These are phyloP conservation scores for Suricata suricatta DNA, from an alignment of 2,113 vertebrate genomes.

Conservation along the genomic window DNA sequence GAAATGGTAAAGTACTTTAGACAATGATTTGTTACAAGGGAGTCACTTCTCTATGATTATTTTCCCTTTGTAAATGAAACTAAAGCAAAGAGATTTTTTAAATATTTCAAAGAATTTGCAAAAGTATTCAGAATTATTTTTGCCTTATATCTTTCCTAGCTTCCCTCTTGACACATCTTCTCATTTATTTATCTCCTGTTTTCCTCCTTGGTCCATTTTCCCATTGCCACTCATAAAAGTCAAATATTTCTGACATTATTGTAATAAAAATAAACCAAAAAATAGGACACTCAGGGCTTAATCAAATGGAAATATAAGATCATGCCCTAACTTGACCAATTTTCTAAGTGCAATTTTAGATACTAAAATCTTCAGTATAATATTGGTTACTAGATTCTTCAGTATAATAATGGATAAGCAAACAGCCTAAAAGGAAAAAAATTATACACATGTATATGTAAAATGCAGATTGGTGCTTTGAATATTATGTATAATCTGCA, in stretches of 20 bases:
- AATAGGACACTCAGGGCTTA: background rate
- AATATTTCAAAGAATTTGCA: background rate
- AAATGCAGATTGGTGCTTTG: slow-evolving; percentile 44
- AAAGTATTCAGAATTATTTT: background rate
- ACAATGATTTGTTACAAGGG: background rate
- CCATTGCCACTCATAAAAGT: background rate
- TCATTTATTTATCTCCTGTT: background rate
- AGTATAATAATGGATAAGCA: background rate
- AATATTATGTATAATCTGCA: slow-evolving; percentile 47
- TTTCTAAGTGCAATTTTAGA: background rate
- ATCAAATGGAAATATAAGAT: background rate
- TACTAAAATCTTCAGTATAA: slow-evolving; percentile 66
- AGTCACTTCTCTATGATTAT: background rate
- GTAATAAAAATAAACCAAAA: background rate
- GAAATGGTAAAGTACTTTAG: slow-evolving; percentile 1
- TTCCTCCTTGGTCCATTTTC: background rate
- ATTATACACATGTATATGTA: slow-evolving; percentile 51
- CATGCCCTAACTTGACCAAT: background rate
- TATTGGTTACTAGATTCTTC: background rate
- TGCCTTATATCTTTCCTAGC: background rate
- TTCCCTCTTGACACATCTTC: background rate
- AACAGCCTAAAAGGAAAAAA: slow-evolving; percentile 42
- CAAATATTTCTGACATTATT: slow-evolving; percentile 10
- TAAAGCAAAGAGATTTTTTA: background rate
- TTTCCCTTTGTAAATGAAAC: background rate